These are phyloP conservation scores for Hemistola chrysoprasaria DNA, from an alignment of 2,888 invertebrate species.

Conservation along the genomic window DNA sequence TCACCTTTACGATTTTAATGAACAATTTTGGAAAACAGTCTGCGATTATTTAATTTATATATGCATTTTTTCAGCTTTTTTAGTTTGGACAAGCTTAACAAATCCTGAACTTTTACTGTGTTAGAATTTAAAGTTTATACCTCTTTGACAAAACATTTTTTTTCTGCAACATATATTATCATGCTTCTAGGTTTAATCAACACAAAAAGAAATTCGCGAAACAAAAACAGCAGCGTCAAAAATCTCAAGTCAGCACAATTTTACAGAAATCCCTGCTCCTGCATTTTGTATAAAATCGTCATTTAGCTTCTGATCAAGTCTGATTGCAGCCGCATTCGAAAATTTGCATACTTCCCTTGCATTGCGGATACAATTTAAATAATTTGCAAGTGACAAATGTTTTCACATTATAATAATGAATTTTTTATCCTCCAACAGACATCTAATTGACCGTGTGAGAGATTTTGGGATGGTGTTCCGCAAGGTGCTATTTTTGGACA, in stretches of 20 bases:
- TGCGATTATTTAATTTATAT: too few species aligned
- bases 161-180: too few species aligned
- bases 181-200: constrained; percentile 1
- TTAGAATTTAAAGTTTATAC: too few species aligned
- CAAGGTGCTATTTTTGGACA: constrained; percentile 31
- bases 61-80: too few species aligned
- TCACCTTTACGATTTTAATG: too few species aligned
- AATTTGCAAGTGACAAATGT: constrained; percentile 69
- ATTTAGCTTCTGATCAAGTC: constrained; percentile 66
- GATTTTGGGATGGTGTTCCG: constrained; percentile 28
- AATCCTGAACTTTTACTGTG: too few species aligned
- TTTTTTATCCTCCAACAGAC: constrained; percentile 52
- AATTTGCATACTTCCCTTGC: constrained; percentile 65
- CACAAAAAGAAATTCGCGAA: constrained; percentile 32
- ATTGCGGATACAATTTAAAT: constrained; percentile 65
- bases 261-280: constrained; percentile 48
- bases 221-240: constrained; percentile 38
- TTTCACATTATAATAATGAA: constrained; percentile 52
- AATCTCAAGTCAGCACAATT: constrained; percentile 36
- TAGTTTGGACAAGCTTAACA: too few species aligned
- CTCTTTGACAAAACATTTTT: too few species aligned
- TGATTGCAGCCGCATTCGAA: constrained; percentile 54
- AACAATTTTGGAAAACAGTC: too few species aligned
- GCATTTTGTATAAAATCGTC: constrained; percentile 73
- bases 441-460: constrained; percentile 70